Evolutionary conservation across 2,797 vertebrate species (phyloP), one percentile per base, ranked within the genome.

Genomic region (Liparis tanakae): DNA sequence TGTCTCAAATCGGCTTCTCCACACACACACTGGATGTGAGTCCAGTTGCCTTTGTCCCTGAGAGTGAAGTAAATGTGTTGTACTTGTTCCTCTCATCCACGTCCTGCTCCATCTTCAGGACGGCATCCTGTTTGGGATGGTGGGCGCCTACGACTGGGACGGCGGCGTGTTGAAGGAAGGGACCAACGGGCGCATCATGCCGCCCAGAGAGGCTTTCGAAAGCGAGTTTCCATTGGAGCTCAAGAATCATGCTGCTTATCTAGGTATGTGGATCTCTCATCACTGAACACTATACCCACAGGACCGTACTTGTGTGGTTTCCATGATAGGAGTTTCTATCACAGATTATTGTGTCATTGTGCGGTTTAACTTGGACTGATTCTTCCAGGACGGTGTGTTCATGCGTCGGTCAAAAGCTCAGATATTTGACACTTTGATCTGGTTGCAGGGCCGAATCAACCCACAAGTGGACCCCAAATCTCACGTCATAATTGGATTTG

Each of bases 1-100:
- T 99, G 98, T 97, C 98, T 56, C 97, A 99, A 93, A 95, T 97
- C 0, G 98, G 98, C 50, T 97, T 99, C 88, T 98, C 98, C 54
- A 89, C 95, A 7, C 98, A 99, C 82, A 90, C 56, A 13, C 88
- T 98, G 58, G 94, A 98, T 91, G 97, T 98, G 84, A 94, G 94
- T 81, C 36, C 3, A 0, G 20, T 2, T 9, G 18, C 30, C 50
- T 13, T 53, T 22, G 12, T 22, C 7, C 41, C 17, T 17, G 14
- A 17, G 6, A 76, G 36, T 33, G 6, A 48, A 39, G 33, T 4
- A 3, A 14, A 12, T 51, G 33, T 41, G 12, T 37, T 70, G 63
- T 8, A 15, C 13, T 18, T 20, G 43, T 33, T 17, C 9, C 18
- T 43, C 17, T 85, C 41, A 81, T 65, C 56, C 2, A 3, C 33